phyloP scores from a whole-genome alignment of 1,140 invertebrate species.

The Acromyrmex heyeri region DNA sequence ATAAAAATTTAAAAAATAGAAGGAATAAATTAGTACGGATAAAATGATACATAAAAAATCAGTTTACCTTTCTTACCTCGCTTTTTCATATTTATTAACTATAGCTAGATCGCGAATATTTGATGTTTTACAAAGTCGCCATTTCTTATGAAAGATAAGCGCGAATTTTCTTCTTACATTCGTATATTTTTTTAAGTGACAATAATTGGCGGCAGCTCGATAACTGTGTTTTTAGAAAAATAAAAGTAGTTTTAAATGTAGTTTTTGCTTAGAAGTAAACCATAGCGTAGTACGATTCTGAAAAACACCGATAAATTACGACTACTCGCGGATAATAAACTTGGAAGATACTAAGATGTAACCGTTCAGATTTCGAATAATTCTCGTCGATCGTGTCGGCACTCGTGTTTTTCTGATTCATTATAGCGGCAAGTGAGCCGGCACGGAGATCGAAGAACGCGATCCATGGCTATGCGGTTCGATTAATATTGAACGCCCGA shows the following conservation, averaged over 20 bases:
- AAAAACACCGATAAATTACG: slow-evolving; percentile 6
- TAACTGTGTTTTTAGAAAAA: neutral
- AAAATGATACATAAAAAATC: no score
- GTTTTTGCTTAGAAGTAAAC: neutral
- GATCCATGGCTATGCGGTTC: slow-evolving; percentile 62
- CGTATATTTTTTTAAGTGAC: neutral
- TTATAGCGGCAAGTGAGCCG: slow-evolving; percentile 33
- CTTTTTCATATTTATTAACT: no score
- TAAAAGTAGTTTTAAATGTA: no score
- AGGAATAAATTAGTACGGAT: no score
- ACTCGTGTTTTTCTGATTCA: slow-evolving; percentile 53
- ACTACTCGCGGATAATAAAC: slow-evolving; percentile 32
- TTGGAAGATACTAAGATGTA: slow-evolving; percentile 30
- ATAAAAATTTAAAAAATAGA: no score
- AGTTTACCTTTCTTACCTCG: no score
- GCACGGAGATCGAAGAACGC: slow-evolving; percentile 59
- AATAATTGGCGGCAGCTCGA: neutral
- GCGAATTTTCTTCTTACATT: neutral
- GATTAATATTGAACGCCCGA: slow-evolving; percentile 79
- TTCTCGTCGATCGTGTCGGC: slow-evolving; percentile 58
- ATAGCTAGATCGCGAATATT: no score
- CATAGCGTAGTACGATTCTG: neutral
- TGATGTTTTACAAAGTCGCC: no score
- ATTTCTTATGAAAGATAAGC: neutral
- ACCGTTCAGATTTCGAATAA: slow-evolving; percentile 70